Conservation (phyloP, 2,797 vertebrate species). For the Okamejei kenojei region DNA sequence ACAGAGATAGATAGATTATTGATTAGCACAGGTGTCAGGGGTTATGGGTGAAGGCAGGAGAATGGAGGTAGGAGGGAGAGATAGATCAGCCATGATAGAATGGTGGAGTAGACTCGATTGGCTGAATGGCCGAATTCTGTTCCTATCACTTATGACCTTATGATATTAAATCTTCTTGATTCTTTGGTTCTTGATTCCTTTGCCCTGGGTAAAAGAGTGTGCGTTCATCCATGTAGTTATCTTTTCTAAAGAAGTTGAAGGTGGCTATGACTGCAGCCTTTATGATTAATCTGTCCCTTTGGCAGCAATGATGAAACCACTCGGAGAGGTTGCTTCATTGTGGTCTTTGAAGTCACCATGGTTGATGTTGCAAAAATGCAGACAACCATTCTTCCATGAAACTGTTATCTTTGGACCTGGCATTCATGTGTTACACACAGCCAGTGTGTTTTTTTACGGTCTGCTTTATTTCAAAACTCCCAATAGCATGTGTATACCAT, state of each 20-base stretch:
- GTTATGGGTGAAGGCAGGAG: too few relatives aligned
- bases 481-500: neutral
- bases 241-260: neutral
- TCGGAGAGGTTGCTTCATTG: neutral
- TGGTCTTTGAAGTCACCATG: neutral
- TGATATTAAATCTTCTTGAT: too few relatives aligned
- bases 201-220: too few relatives aligned
- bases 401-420: neutral
- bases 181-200: too few relatives aligned
- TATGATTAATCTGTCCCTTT: neutral
- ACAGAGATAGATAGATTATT: too few relatives aligned
- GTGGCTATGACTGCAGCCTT: neutral
- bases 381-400: neutral
- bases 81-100: too few relatives aligned
- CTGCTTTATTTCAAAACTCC: neutral
- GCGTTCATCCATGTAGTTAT: too few relatives aligned
- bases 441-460: neutral
- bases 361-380: neutral
- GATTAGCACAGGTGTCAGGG: too few relatives aligned
- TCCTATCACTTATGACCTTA: too few relatives aligned
- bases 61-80: too few relatives aligned
- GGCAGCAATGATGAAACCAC: neutral
- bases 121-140: too few relatives aligned
- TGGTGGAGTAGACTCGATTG: too few relatives aligned
- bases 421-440: neutral